Evolutionary conservation across 2,888 invertebrate genomes (phyloP), one percentile per base, ranked within the genome.

Genomic region (Sthenelais limicola): DNA sequence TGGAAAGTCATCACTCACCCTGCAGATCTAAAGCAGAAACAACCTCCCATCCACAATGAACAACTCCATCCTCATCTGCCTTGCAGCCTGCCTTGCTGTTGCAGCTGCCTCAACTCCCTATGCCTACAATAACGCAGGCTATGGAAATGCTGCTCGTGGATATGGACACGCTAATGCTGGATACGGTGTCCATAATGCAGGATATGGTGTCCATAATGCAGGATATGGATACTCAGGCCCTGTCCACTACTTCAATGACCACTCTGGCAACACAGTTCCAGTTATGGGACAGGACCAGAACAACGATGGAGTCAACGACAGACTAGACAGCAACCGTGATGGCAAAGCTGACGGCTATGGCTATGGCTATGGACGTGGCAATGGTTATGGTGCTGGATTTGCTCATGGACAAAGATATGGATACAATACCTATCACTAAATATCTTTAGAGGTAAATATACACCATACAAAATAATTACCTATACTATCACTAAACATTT

Each of bases 241-340:
- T 1, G 56, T 56, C 32, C 30, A 15, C 5, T 56, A 56, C 56
- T 56, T 56, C 56, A 56, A 32, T 30, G 56, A 56, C 56, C 3
- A 32, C 24, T 30, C 56, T 32, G 56, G 56, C 56, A 56, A 56
- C 56, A 56, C 56, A 5, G 56, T 56, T 4, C 56, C 56, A 32
- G 35, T 35, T 35, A 56, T 56, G 56, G 56, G 56, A 28, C 2
- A 56, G 33, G 56, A 56, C 56, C 56, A 56, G 56, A 56, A 56
- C 56, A 56, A 56, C 15, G 56, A 56, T 56, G 56, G 56, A 2
- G 3, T 56, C 15, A 35, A 32, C 35, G 56, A 56, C 30, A 56
- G 21, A 35, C 56, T 56, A 33, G 56, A 56, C 56, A 56, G 56
- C 56, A 56, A 56, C 56, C 56, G 56, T 56, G 56, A 56, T 30